These are phyloP conservation scores for Cyphomyrus discorhynchus DNA, from an alignment of 2,113 vertebrate genomes.

Conservation along the genomic window DNA sequence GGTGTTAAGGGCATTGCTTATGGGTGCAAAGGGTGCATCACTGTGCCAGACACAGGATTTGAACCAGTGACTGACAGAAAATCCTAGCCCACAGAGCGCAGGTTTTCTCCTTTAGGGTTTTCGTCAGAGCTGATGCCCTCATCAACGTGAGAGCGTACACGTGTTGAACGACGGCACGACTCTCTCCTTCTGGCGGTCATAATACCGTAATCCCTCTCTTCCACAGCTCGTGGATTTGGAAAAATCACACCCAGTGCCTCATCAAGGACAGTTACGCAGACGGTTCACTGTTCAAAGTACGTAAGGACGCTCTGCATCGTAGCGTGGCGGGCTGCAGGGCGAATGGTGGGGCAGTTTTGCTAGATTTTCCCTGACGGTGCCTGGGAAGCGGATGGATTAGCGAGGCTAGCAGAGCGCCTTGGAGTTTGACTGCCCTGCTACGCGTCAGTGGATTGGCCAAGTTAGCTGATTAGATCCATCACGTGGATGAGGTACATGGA, in stretches of 20 bases:
- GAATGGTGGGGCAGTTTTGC: too few species aligned
- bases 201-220: slow-evolving; percentile 10
- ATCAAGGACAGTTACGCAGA: slow-evolving; percentile 26
- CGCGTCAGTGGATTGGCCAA: background rate
- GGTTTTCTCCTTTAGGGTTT: background rate
- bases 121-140: background rate
- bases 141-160: background rate
- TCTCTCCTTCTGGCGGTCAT: background rate
- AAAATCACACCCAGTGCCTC: slow-evolving; percentile 26
- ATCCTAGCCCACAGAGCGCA: background rate
- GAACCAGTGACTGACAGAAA: background rate
- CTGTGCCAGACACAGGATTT: background rate
- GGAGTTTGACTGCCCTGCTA: background rate
- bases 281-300: background rate
- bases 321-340: background rate
- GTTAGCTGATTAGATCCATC: background rate
- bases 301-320: background rate
- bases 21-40: background rate
- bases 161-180: background rate
- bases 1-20: background rate
- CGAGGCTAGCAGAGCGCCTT: background rate
- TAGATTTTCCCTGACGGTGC: background rate
- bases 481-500: background rate
- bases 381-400: background rate
- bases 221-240: slow-evolving; percentile 3